Conservation (phyloP, 2,888 invertebrate species). For the Tetragnatha montana region DNA sequence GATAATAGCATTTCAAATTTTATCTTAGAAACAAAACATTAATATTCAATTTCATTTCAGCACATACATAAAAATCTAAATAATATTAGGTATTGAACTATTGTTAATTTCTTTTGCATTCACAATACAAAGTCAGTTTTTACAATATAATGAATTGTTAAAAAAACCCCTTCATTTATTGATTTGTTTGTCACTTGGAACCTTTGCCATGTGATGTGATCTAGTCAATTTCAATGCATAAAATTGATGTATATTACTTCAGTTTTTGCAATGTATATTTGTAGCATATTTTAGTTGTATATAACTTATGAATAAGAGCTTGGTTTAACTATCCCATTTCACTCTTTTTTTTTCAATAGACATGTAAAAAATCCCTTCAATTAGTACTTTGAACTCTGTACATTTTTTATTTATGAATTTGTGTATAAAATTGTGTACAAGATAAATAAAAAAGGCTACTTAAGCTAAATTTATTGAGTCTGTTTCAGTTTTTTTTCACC, state of each 20-base stretch:
- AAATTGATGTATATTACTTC: background rate
- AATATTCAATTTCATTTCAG: no score
- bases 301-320: background rate
- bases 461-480: conserved; percentile 54
- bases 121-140: no score
- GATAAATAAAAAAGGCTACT: conserved; percentile 29
- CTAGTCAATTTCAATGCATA: conserved; percentile 44
- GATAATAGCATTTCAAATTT: no score
- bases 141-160: no score
- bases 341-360: background rate
- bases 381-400: background rate
- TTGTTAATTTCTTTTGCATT: no score
- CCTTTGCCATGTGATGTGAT: conserved; percentile 36
- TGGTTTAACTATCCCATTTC: background rate
- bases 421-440: conserved; percentile 37
- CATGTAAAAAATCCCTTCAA: background rate
- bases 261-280: conserved; percentile 29
- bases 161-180: no score
- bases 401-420: conserved; percentile 36
- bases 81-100: no score
- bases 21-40: no score
- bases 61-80: no score
- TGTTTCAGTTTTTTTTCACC: conserved; percentile 50
- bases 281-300: conserved; percentile 18
- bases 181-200: background rate